Percentiles rank a stretch among this genome's conserved stretches.
phyloP scores from a whole-genome alignment of 2,113 vertebrate species.

The Pygoscelis antarcticus region DNA sequence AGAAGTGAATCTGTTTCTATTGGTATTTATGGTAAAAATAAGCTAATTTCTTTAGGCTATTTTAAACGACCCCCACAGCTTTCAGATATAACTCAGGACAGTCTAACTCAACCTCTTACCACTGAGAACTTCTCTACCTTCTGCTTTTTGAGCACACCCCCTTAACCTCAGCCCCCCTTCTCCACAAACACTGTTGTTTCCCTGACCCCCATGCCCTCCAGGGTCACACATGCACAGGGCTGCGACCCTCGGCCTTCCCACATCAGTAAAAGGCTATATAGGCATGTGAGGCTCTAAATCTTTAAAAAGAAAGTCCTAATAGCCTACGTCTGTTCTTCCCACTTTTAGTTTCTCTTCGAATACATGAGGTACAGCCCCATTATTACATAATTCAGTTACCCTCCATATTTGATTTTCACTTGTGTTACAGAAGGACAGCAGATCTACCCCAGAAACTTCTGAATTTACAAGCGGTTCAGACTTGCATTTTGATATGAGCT shows the following conservation, averaged over 20 bases:
- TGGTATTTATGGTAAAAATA: fast-evolving
- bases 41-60: not conserved
- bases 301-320: not conserved
- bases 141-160: not conserved
- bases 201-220: fast-evolving
- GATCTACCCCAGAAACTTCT: fast-evolving
- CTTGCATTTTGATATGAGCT: not conserved
- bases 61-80: not conserved
- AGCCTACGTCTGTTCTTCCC: fast-evolving
- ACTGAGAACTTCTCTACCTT: not conserved
- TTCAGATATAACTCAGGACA: not conserved
- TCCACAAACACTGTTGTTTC: fast-evolving
- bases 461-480: fast-evolving
- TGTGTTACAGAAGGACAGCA: fast-evolving
- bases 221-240: not conserved
- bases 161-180: too few relatives aligned
- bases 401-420: not conserved
- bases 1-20: not conserved
- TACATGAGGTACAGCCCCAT: fast-evolving
- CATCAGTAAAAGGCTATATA: fast-evolving
- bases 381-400: fast-evolving
- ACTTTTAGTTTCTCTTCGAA: not conserved
- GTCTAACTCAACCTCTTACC: not conserved
- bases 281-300: fast-evolving
- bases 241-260: fast-evolving